These are phyloP conservation scores for Paracyclopina nana DNA, from an alignment of 1,140 invertebrate genomes.

Conservation along the genomic window DNA sequence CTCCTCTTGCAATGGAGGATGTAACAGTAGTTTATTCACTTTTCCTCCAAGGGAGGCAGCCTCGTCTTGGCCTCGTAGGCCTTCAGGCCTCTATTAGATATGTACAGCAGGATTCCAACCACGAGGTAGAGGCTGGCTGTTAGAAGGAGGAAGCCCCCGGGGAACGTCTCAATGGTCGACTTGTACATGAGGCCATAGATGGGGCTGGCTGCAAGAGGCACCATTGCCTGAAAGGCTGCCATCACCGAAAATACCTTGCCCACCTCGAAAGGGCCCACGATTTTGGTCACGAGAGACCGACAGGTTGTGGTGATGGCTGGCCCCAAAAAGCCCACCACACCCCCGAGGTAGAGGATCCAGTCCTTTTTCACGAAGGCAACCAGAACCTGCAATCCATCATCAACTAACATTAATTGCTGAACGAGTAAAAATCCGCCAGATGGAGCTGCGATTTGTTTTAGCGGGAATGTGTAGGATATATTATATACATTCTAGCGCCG, in stretches of 20 bases:
- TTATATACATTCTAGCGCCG: no score
- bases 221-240: slow-evolving; percentile 14
- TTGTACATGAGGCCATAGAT: slow-evolving; percentile 10
- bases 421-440: no score
- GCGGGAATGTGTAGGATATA: no score
- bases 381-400: no score
- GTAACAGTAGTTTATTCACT: no score
- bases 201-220: slow-evolving; percentile 13
- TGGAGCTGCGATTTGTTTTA: no score
- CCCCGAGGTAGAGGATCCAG: slow-evolving; percentile 9
- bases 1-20: no score
- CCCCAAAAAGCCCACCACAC: slow-evolving; percentile 8
- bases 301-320: not conserved
- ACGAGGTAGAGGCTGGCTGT: slow-evolving; percentile 1
- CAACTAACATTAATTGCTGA: no score
- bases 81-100: not conserved
- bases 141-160: slow-evolving; percentile 1
- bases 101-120: not conserved
- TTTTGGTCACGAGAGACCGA: slow-evolving; percentile 16
- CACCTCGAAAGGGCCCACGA: slow-evolving; percentile 15
- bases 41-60: no score
- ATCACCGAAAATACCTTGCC: slow-evolving; percentile 15
- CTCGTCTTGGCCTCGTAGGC: no score
- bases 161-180: slow-evolving; percentile 5
- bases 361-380: not conserved